Conservation (phyloP, 2,888 invertebrate species). For the Euspilapteryx auroguttella region DNA sequence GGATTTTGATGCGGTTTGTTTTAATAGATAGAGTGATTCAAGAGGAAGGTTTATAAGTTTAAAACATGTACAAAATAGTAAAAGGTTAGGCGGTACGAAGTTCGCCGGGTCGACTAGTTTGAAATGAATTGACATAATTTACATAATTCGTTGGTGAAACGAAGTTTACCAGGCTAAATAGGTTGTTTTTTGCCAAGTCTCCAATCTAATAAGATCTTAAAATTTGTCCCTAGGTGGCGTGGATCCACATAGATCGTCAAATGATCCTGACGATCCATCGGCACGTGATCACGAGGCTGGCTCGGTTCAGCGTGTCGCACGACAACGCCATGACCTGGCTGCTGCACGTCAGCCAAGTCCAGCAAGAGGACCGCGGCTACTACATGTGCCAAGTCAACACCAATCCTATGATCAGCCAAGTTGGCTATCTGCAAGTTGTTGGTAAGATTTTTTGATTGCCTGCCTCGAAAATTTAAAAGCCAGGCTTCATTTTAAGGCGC, state of each 20-base stretch:
- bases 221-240: constrained; percentile 85
- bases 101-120: too few species aligned
- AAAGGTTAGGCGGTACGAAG: too few species aligned
- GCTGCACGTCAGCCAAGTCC: constrained; percentile 87
- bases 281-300: constrained; percentile 87
- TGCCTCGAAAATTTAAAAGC: background rate
- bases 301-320: constrained; percentile 88
- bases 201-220: too few species aligned
- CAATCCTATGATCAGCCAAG: constrained; percentile 93
- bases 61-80: too few species aligned
- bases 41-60: too few species aligned
- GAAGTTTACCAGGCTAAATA: too few species aligned
- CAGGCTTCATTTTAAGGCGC: too few species aligned
- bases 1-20: too few species aligned
- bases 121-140: too few species aligned
- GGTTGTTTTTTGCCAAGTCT: too few species aligned
- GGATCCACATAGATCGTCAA: constrained; percentile 93
- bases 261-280: constrained; percentile 92
- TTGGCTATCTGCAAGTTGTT: constrained; percentile 89
- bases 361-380: constrained; percentile 88
- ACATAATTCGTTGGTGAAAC: too few species aligned
- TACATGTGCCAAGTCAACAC: constrained; percentile 92
- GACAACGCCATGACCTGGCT: constrained; percentile 93
- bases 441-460: constrained; percentile 61
- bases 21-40: too few species aligned